Base-by-base conservation (phyloP, 1,140 invertebrate species). In the Lanistes nyassanus region DNA sequence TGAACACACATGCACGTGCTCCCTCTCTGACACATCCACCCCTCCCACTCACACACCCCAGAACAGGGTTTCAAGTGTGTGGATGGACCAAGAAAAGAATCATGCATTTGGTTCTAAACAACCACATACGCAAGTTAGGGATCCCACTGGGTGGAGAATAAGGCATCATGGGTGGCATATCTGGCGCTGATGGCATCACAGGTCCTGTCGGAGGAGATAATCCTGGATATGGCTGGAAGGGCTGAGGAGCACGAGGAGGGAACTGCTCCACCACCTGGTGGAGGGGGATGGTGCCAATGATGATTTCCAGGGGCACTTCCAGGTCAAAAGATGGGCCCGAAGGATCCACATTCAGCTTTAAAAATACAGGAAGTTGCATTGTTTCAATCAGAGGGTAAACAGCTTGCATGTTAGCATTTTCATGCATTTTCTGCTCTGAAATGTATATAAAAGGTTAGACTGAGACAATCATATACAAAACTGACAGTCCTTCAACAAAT, bases 251-350 rank as follows among this genome's bases (percentile, higher is more conserved):
- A 53, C 76, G 71, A 21, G 73, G 36, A 21, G 74, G 76, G 39
- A 26, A 80, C 31, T 72, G 66, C 51, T 78, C 66, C 0, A 84
- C 60, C 19, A 80, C 76, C 26, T 66, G 60, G 0, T 65, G 69
- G 5, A 82, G 74, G 26, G 84, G 82, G 26, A 83, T 80, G 21
- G 80, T 83, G 21, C 83, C 84, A 36, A 85, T 77, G 34, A 84
- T 74, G 23, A 85, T 72, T 31, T 81, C 79, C 53, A 84, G 51
- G 9, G 84, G 83, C 31, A 85, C 77, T 19, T 77, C 58, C 26
- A 85, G 73, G 60, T 84, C 82, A 76, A 82, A 78, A 7, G 73
- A 72, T 0, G 79, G 80, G 7, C 83, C 84, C 11, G 81, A 72
- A 2, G 84, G 84, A 55, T 82, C 81, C 6, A 85, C 82, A 23